Base-by-base conservation (phyloP, 2,113 vertebrate genomes). In the Coreoperca whiteheadi region DNA sequence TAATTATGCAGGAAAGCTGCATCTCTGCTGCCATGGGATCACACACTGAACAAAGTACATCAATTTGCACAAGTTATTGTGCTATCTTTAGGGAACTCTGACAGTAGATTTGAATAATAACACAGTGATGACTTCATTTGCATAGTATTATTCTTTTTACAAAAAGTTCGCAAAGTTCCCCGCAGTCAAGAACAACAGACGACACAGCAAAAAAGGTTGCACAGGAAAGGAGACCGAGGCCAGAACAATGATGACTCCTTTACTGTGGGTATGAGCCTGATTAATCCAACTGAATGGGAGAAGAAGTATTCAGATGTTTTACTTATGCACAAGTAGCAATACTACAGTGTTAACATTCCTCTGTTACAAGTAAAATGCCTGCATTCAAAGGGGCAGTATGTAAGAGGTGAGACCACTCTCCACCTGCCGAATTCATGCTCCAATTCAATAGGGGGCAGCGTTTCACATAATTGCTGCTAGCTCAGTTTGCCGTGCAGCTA, bases 1-100 rank as follows among this genome's bases (percentile, higher is more conserved):
- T 84, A 63, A 86, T 91, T 88, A 85, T 88, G 59, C 77, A 63
- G 51, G 61, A 76, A 72, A 82, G 74, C 68, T 81, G 46, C 68
- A 43, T 79, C 66, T 83, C 66, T 69, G 77, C 56, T 53, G 70
- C 75, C 28, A 14, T 21, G 64, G 80, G 77, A 85, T 87, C 66
- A 69, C 0, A 57, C 63, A 39, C 77, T 2, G 69, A 74, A 68
- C 30, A 16, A 43, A 82, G 11, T 32, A 75, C 70, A 81, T 77
- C 51, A 39, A 65, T 82, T 83, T 84, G 81, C 30, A 37, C 46
- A 80, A 59, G 69, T 76, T 81, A 61, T 70, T 76, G 21, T 77
- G 53, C 83, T 65, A 59, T 84, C 72, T 85, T 68, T 11, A 28
- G 67, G 37, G 39, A 86, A 37, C 37, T 48, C 12, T 65, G 60